Conservation (phyloP, 2,113 vertebrate genomes). For the Albula glossodonta region DNA sequence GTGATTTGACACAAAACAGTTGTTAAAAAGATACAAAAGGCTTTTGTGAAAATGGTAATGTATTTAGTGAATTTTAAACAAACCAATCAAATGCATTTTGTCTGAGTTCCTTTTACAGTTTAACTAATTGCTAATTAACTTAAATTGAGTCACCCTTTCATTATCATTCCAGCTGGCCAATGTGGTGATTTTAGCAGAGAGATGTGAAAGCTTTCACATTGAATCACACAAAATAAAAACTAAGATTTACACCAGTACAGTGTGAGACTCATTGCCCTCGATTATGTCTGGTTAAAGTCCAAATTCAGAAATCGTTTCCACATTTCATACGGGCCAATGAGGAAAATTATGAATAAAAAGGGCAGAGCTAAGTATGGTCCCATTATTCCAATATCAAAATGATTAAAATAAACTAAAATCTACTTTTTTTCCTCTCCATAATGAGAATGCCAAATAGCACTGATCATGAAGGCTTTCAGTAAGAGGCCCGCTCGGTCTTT, state of each 20-base stretch:
- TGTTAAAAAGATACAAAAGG: not conserved
- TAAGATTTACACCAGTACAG: constrained; percentile 36
- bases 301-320: constrained; percentile 81
- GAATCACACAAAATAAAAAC: not conserved
- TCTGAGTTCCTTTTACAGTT: not conserved
- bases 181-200: too few relatives aligned
- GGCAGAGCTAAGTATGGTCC: not conserved
- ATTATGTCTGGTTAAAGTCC: constrained; percentile 67
- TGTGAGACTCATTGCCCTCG: constrained; percentile 64
- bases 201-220: too few relatives aligned
- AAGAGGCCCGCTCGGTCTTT: constrained; percentile 46
- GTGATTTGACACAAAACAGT: not conserved
- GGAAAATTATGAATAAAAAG: constrained; percentile 57
- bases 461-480: constrained; percentile 61
- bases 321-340: constrained; percentile 74
- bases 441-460: constrained; percentile 53
- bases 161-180: too few relatives aligned
- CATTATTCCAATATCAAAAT: constrained; percentile 58
- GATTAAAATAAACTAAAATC: constrained; percentile 70
- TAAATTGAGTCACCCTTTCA: too few relatives aligned
- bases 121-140: too few relatives aligned
- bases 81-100: not conserved
- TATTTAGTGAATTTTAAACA: not conserved
- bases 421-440: constrained; percentile 62
- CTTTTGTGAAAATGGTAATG: not conserved